A percentile compares a stretch with the other conserved stretches of the same genome.
Conservation (phyloP, 2,113 vertebrate genomes). For the Tachycineta bicolor region DNA sequence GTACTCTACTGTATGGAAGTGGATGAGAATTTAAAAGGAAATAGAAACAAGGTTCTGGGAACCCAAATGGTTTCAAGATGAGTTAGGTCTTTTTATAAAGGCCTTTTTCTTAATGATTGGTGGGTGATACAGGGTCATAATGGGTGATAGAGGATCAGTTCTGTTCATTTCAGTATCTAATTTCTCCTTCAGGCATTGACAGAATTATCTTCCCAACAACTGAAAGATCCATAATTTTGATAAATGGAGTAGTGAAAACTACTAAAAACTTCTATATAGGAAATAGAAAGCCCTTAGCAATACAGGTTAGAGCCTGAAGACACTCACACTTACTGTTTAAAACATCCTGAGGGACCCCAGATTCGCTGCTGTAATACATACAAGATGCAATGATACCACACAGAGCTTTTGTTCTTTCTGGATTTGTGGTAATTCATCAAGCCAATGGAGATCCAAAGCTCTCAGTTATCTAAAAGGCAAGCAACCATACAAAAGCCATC, state of each 20-base stretch:
- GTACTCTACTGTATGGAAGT: neutral
- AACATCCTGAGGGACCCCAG: neutral
- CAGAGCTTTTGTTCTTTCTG: neutral
- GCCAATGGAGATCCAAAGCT: neutral
- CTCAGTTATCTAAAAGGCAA: neutral
- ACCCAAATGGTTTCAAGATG: neutral
- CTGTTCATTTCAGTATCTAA: neutral
- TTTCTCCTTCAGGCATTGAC: neutral
- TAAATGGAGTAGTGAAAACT: neutral
- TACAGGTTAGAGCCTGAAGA: neutral
- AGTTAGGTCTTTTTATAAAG: neutral
- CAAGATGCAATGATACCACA: neutral
- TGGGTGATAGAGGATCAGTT: neutral
- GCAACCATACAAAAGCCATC: neutral
- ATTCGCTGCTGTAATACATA: neutral
- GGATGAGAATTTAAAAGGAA: neutral
- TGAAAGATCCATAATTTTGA: neutral
- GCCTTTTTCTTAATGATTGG: neutral
- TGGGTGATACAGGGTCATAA: neutral
- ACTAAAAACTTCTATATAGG: neutral
- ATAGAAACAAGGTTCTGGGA: neutral
- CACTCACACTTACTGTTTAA: neutral
- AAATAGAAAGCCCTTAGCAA: neutral
- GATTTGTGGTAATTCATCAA: neutral
- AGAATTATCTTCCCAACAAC: neutral